Evolutionary conservation across 2,797 vertebrate species (phyloP), one percentile per base, ranked within the genome.

Genomic region (Stomatorhinus walkeri): DNA sequence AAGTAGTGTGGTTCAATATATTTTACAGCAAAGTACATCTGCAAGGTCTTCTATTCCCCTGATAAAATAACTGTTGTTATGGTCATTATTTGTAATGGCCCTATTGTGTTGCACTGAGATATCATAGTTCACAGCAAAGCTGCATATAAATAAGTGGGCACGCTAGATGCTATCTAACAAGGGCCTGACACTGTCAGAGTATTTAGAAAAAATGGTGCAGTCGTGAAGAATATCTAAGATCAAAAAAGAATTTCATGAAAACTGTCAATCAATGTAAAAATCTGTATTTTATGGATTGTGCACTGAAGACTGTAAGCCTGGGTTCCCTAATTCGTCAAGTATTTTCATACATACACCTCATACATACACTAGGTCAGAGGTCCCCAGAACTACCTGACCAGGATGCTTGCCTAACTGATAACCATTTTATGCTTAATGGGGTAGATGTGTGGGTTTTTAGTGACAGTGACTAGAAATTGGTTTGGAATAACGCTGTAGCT

Each of bases 1-100:
- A 88, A 88, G 40, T 87, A 76, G 48, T 52, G 72, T 61, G 79
- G 85, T 86, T 91, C 88, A 46, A 88, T 89, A 88, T 51, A 81
- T 84, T 91, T 87, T 90, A 84, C 89, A 88, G 76, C 85, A 40
- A 83, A 83, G 85, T 87, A 88, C 52, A 64, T 89, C 88, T 89
- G 79, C 88, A 85, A 52, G n/a, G 51, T 48, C 56, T 9, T 32
- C 61, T 64, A 89, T 89, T 90, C 88, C 89, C 89, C 76, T 43
- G 86, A 84, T 81, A 40, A 24, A 84, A 48, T 86, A 86, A 76
- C 88, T 46, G 76, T 61, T 24, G 56, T 61, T 61, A 54, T 88
- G 51, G 88, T 85, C 64, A 83, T 88, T 76, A 40, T 87, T 89
- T 22, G 48, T 79, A 87, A 89, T 89, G 85, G 61, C 40, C 85